phyloP scores from a whole-genome alignment of 2,797 vertebrate species.

The Paguma larvata region DNA sequence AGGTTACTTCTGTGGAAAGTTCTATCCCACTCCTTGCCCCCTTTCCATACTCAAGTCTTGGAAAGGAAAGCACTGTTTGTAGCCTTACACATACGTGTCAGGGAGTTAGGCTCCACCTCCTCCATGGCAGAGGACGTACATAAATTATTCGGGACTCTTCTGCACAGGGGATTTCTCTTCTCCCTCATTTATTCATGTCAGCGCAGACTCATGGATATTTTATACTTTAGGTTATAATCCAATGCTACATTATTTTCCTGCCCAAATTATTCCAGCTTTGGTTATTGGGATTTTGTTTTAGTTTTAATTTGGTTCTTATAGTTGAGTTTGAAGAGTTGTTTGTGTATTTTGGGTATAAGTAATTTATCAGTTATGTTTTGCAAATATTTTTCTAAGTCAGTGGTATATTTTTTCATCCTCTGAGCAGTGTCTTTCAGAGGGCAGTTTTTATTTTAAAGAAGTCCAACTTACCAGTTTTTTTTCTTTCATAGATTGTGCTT shows the following conservation, averaged over 20 bases:
- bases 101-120: not conserved
- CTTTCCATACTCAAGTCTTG: not conserved
- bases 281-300: not conserved
- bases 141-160: not conserved
- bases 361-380: constrained; percentile 33
- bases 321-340: constrained; percentile 29
- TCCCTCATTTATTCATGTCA: not conserved
- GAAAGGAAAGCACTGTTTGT: not conserved
- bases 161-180: not conserved
- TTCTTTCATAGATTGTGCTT: not conserved
- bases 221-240: not conserved
- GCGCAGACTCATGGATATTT: not conserved
- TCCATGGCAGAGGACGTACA: not conserved
- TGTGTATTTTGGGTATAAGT: not conserved
- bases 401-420: not conserved
- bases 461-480: not conserved
- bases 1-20: not conserved
- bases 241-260: not conserved
- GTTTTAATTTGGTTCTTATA: constrained; percentile 32
- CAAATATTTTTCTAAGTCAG: not conserved
- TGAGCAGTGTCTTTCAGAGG: not conserved
- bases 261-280: not conserved
- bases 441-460: not conserved
- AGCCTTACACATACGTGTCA: not conserved
- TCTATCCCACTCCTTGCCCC: not conserved